Base-by-base conservation (phyloP, 2,113 vertebrate genomes). In the Plotosus lineatus region DNA sequence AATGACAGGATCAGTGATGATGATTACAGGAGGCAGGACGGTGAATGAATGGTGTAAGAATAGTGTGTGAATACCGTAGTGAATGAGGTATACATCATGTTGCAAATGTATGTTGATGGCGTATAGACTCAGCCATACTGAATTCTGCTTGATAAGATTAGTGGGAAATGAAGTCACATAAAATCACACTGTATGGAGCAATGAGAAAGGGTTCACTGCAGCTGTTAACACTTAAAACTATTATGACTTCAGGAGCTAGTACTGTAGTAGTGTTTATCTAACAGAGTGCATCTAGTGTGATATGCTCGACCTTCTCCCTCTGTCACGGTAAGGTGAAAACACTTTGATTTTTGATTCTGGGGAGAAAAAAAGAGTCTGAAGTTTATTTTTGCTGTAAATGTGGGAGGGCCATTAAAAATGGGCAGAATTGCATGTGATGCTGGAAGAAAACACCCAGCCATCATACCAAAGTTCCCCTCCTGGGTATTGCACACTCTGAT, bases 191-290 rank as follows among this genome's bases (percentile, higher is more conserved):
- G 48, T 19, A 55, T 31, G 55, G 23, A 71, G 51, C 4, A 58
- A 8, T 15, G 26, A 63, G 28, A 38, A 75, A 40, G 33, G 58
- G 12, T 80, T 63, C 48, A 63, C 61, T 23, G 8, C 38, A 40
- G 11, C 63, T 51, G 76, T 53, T 78, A 36, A 77, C 75, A 63
- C 28, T 77, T 77, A 78, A 78, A 23, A 65, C 77, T 28, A 36
- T 68, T 38, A 55, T 71, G 77, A 26, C 58, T 65, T 9, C 11
- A 42, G n/a, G 17, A 40, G 69, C 61, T 63, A 50, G 55, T 44
- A 12, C 42, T 23, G 55, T 44, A 12, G 31, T 23, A 38, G 21
- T 50, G 14, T 80, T 73, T 73, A 80, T 80, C 53, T 50, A 80
- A 80, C 42, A 28, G 31, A 63, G 14, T 19, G 4, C 26, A 6